Base-by-base conservation (phyloP, 2,113 vertebrate species). In the Trogon surrucura region DNA sequence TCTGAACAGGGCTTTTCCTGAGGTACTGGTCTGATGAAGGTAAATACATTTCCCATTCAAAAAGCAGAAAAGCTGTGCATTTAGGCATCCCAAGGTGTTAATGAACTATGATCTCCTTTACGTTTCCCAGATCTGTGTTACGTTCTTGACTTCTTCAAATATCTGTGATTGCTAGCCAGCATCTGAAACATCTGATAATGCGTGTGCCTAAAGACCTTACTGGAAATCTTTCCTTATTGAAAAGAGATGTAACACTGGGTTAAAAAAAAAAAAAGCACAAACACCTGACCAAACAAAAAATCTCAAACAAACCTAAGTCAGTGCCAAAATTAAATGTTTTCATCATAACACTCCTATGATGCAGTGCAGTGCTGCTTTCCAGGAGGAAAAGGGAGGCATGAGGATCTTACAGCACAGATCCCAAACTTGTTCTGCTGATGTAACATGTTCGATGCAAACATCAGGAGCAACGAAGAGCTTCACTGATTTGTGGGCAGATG, bases 371-470 rank as follows among this genome's bases (percentile, higher is more conserved):
- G 4, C 3, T 66, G 2, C n/a, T 80, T 92, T 85, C 44, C 10
- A 45, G 41, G 19, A 71, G 32, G 25, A 64, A 94, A 74, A 64
- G 10, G 21, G 13, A 81, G 29, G 5, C 62, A 64, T 12, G 64
- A 53, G 11, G 36, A 41, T 66, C 36, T 91, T 70, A 45, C 1
- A 4, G 34, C 30, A 34, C 4, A 48, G 27, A 17, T 65, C 20
- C 30, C 65, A 66, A 80, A 44, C 34, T 69, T 61, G 10, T 72
- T 15, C 30, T 10, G 29, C 34, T 56, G n/a, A 61, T 53, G 77
- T 69, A 70, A 77, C 83, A 83, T 30, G 23, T 18, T 50, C 0
- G 0, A 21, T 48, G 16, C 9, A 71, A 85, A 32, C 1, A 0
- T 64, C 50, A 79, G n/a, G 21, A 80, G 3, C 50, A 82, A 82